Percentiles rank a stretch among this genome's conserved stretches.
Evolutionary conservation across 2,888 invertebrate genomes (phyloP).

Genomic region (Erebia palarica): DNA sequence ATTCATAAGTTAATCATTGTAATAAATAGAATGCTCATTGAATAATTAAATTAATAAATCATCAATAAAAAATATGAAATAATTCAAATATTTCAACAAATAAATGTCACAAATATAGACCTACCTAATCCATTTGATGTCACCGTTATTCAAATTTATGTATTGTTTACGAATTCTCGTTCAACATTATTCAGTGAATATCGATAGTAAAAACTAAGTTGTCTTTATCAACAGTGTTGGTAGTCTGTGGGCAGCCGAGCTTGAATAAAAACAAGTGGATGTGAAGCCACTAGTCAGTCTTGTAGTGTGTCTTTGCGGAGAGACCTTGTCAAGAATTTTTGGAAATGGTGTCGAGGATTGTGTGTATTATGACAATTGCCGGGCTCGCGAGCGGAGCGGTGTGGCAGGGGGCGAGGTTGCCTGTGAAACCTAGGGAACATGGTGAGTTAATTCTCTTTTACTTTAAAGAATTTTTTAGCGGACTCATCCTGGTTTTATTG

Average conservation of each 20-base stretch:
- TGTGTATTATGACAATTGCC: conserved; percentile 55
- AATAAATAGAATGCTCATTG: neutral
- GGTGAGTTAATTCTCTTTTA: conserved; percentile 52
- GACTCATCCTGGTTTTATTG: no score
- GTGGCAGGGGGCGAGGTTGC: conserved; percentile 49
- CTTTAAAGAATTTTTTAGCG: no score
- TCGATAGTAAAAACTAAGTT: neutral
- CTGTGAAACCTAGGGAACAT: conserved; percentile 58
- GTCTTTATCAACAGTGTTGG: conserved; percentile 41
- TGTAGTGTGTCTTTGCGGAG: conserved; percentile 39
- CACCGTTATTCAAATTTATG: conserved; percentile 18
- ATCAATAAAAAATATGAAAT: neutral
- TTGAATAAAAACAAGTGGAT: conserved; percentile 65
- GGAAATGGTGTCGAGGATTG: conserved; percentile 62
- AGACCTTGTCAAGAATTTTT: conserved; percentile 40
- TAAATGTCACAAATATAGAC: conserved; percentile 9
- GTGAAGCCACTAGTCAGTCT: conserved; percentile 55
- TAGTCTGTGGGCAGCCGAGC: conserved; percentile 50
- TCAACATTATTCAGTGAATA: neutral
- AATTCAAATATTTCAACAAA: neutral
- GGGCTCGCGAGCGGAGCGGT: conserved; percentile 59
- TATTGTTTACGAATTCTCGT: conserved; percentile 6
- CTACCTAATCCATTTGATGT: conserved; percentile 4
- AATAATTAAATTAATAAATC: neutral
- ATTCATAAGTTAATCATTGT: neutral